Percentiles rank a stretch among this genome's conserved stretches.
Conservation (phyloP, 2,113 vertebrate species). For the Archocentrus centrarchus region DNA sequence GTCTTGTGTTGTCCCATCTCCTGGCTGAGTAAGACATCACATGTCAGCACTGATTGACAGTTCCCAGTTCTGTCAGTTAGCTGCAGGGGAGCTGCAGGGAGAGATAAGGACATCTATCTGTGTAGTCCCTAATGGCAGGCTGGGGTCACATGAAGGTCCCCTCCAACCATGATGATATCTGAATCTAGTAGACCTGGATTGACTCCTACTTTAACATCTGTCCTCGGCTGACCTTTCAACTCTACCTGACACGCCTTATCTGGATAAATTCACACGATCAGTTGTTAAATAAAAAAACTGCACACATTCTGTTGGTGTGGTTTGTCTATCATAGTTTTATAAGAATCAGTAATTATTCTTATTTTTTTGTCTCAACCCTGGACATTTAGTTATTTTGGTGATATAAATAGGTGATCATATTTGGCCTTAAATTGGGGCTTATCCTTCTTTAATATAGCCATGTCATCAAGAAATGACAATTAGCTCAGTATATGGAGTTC, state of each 20-base stretch:
- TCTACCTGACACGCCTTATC: conserved; percentile 43
- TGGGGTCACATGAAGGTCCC: conserved; percentile 75
- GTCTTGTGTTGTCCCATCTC: conserved; percentile 74
- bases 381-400: not conserved
- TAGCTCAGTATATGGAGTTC: not conserved
- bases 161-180: conserved; percentile 65
- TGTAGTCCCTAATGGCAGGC: conserved; percentile 71
- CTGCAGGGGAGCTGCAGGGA: conserved; percentile 76
- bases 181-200: conserved; percentile 65
- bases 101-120: conserved; percentile 80
- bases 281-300: not conserved
- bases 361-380: not conserved
- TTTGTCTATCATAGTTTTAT: not conserved
- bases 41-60: conserved; percentile 77
- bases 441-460: not conserved
- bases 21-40: conserved; percentile 72
- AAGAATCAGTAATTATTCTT: not conserved
- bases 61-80: conserved; percentile 70
- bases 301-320: not conserved
- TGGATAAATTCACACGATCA: conserved; percentile 1
- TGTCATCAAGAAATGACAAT: not conserved
- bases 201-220: conserved; percentile 68
- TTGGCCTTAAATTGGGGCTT: not conserved
- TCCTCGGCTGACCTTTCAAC: conserved; percentile 67
- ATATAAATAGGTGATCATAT: not conserved